Conservation (phyloP, 2,113 vertebrate genomes). For the Microcebus tavaratra region DNA sequence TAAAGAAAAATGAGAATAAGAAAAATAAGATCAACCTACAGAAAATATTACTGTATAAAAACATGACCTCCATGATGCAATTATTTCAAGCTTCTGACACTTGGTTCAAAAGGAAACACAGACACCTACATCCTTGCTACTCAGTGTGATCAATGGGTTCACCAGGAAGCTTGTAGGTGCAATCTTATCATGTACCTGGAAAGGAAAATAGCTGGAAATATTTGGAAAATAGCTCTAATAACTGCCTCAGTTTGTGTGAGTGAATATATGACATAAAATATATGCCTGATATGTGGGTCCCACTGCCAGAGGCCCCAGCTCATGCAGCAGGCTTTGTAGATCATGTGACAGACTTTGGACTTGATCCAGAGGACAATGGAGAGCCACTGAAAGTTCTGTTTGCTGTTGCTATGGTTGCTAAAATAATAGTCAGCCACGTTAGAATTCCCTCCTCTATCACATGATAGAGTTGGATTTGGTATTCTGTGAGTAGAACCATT, state of each 20-base stretch:
- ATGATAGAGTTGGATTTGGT: neutral
- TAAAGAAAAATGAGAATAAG: slow-evolving; percentile 23
- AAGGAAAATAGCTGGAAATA: neutral
- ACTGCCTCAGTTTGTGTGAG: neutral
- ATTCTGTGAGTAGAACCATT: neutral
- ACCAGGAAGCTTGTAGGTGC: neutral
- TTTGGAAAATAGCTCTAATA: neutral
- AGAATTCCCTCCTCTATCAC: neutral
- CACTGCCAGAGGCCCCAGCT: neutral
- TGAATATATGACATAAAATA: neutral
- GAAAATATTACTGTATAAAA: slow-evolving; percentile 16
- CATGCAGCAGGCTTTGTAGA: neutral
- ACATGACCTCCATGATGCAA: neutral
- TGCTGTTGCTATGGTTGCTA: neutral
- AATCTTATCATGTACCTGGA: neutral
- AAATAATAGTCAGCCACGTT: neutral
- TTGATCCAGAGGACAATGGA: neutral
- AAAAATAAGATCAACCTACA: neutral
- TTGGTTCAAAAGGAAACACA: neutral
- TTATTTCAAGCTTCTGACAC: slow-evolving; percentile 10
- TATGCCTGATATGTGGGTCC: too few relatives aligned
- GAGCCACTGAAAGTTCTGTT: neutral
- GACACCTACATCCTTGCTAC: neutral
- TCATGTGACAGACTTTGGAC: neutral
- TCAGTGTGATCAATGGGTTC: neutral